Percentiles rank a stretch among this genome's conserved stretches.
phyloP scores from a whole-genome alignment of 2,797 vertebrate genomes.

The Morelia viridis region DNA sequence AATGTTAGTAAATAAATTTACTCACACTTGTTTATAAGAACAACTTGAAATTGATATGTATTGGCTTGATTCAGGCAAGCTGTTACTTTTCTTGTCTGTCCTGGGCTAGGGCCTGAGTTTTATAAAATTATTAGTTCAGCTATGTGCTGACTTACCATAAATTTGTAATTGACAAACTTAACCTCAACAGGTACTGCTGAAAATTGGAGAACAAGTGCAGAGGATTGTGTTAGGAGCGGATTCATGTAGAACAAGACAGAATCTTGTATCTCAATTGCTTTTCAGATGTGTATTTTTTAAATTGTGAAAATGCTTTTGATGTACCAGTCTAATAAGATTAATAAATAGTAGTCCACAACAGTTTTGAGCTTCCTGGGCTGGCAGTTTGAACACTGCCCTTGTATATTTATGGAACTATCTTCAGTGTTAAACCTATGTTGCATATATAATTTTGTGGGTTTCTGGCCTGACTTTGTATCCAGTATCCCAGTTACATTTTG shows the following conservation, averaged over 20 bases:
- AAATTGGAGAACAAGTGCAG: background rate
- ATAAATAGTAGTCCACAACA: background rate
- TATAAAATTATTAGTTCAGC: background rate
- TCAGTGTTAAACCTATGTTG: background rate
- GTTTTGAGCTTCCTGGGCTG: background rate
- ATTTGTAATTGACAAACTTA: background rate
- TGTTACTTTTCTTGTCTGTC: background rate
- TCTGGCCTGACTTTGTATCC: background rate
- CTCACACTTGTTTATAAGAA: background rate
- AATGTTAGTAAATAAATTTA: background rate
- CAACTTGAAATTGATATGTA: background rate
- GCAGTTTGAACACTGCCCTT: background rate
- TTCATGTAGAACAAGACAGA: background rate
- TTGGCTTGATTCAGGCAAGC: background rate
- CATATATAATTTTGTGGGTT: background rate
- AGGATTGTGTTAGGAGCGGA: background rate
- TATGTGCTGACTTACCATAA: background rate
- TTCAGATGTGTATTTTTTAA: background rate
- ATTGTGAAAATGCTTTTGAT: background rate
- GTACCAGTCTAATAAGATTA: background rate
- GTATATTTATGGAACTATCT: background rate
- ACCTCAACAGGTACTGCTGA: background rate
- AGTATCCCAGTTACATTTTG: background rate
- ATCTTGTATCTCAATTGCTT: background rate
- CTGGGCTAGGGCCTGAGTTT: too few relatives aligned